A percentile compares a stretch with the other conserved stretches of the same genome.
Conservation (phyloP, 2,797 vertebrate genomes). For the Rhynchotus rufescens region DNA sequence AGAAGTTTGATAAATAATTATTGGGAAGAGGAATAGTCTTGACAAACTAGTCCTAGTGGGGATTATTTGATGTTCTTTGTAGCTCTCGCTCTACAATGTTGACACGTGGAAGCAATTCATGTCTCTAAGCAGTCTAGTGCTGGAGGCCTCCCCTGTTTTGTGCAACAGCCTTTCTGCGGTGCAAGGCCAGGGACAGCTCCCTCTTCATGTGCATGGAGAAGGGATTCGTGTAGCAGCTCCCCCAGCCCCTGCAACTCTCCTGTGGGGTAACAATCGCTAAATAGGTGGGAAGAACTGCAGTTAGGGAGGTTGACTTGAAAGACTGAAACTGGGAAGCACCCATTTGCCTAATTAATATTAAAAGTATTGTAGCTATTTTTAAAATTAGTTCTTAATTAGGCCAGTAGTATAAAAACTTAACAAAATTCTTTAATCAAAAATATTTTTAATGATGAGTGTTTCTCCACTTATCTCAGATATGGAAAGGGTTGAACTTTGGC, state of each 20-base stretch:
- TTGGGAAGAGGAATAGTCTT: background rate
- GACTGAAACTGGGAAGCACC: background rate
- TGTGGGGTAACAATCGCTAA: background rate
- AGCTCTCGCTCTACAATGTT: background rate
- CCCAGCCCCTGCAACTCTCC: background rate
- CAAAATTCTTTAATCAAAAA: background rate
- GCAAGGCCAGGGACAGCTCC: background rate
- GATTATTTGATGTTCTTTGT: background rate
- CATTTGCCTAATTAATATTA: background rate
- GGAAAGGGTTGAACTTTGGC: background rate
- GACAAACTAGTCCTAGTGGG: too few relatives aligned
- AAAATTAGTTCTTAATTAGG: background rate
- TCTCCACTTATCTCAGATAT: background rate
- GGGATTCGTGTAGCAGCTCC: background rate
- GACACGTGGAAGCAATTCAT: background rate
- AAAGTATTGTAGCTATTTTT: background rate
- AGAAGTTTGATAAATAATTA: background rate
- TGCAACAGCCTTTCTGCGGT: background rate
- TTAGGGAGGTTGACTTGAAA: background rate
- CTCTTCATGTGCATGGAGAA: background rate
- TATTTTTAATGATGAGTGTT: background rate
- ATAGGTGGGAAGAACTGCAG: background rate
- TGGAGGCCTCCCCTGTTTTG: accelerated
- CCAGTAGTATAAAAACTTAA: background rate
- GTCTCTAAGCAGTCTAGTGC: background rate